Evolutionary conservation across 1,140 invertebrate species (phyloP).

Genomic region (Drosophila rhopaloa): DNA sequence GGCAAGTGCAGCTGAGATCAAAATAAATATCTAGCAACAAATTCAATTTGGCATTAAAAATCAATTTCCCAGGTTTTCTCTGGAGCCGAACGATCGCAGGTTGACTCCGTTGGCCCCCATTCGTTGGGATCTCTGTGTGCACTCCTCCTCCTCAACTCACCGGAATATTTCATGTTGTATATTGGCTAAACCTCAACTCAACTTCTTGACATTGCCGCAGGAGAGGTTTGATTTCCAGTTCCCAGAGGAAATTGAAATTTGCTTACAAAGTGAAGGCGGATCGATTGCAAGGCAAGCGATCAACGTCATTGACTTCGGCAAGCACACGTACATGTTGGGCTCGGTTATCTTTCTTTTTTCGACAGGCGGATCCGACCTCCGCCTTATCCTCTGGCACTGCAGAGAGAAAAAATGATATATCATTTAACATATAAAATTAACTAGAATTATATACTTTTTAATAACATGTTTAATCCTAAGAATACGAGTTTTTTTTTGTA

Average conservation of each 20-base stretch:
- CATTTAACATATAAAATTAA: no score
- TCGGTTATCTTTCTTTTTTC: constrained; percentile 29
- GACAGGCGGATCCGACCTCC: constrained; percentile 19
- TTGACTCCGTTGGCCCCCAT: constrained; percentile 74
- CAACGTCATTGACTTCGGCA: constrained; percentile 50
- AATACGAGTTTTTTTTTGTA: no score
- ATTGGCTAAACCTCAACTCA: constrained; percentile 47
- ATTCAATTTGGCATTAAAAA: constrained; percentile 69
- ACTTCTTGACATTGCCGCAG: constrained; percentile 45
- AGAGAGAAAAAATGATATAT: not conserved
- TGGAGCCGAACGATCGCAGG: constrained; percentile 61
- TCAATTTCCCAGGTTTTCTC: constrained; percentile 47
- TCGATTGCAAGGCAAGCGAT: constrained; percentile 62
- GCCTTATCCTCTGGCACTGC: constrained; percentile 9
- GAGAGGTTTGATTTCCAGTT: constrained; percentile 51
- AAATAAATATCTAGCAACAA: constrained; percentile 48
- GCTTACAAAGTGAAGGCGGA: constrained; percentile 64
- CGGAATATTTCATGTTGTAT: constrained; percentile 70
- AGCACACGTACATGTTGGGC: constrained; percentile 27
- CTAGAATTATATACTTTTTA: no score
- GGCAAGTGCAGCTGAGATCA: not conserved
- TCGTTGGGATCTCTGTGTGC: constrained; percentile 37
- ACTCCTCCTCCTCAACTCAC: constrained; percentile 27
- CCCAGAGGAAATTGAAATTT: constrained; percentile 68
- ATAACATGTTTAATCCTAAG: no score